Evolutionary conservation across 2,113 vertebrate species (phyloP), one percentile per base, ranked within the genome.

Genomic region (Seriola aureovittata): DNA sequence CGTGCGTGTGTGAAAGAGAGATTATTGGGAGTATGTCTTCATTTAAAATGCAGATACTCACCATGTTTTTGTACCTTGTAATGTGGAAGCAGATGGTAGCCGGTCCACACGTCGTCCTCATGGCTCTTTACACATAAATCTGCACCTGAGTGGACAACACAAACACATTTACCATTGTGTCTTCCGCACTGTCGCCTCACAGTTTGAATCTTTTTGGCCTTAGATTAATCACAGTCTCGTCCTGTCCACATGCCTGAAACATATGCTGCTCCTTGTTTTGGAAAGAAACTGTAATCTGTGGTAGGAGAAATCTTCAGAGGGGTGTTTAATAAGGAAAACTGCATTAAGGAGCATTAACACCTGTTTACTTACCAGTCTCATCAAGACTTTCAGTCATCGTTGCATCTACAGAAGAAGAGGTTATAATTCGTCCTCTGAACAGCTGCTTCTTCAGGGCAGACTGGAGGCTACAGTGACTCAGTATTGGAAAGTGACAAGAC

Each of bases 51-150:
- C 44, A 62, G 74, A 80, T 62, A 52, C 29, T 72, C 52, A 8
- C 34, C 42, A 36, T 46, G 40, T 72, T 75, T 71, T 78, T 82
- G 40, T 72, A 57, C 36, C 25, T 7, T 78, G 65, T 70, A 67
- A 62, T 78, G 89, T 78, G 66, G 75, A 75, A 52, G 78, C 63
- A 52, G 52, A 71, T 59, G 57, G 36, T 60, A 73, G 44, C 57
- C 4, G 23, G 29, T 70, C 34, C 16, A 21, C 42, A 66, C 42
- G 48, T 46, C 71, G 75, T 74, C 46, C 3, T 25, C 2, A 1
- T 62, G 58, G 29, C 11, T 50, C 23, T 46, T 75, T 40, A 40
- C 71, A 75, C 42, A 54, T 77, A 59, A 73, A 44, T 46, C 34
- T 59, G 44, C 68, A 63, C 19, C 54, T 54, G 32, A 69, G 19